Percentiles rank a stretch among this genome's conserved stretches.
phyloP scores from a whole-genome alignment of 2,797 vertebrate species.

The Mus caroli region DNA sequence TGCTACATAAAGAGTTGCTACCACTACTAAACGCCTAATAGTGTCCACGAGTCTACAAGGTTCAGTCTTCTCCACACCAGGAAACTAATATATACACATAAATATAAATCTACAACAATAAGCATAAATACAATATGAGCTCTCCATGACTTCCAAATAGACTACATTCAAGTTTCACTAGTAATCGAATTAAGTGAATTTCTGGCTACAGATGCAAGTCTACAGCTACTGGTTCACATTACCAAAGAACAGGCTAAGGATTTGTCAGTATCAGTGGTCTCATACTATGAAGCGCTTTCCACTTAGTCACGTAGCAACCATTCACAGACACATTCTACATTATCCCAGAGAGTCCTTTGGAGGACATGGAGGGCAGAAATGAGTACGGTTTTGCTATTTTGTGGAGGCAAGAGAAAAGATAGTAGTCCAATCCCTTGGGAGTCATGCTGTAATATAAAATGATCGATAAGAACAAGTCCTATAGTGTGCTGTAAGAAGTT shows the following conservation, averaged over 20 bases:
- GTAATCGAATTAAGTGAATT: not conserved
- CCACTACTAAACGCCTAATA: not conserved
- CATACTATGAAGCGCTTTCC: constrained; percentile 12
- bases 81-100: not conserved
- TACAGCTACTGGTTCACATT: not conserved
- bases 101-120: not conserved
- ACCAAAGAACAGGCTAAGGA: constrained; percentile 37
- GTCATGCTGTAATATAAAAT: not conserved
- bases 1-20: not conserved
- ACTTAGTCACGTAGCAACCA: not conserved
- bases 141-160: not conserved
- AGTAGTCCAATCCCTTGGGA: not conserved
- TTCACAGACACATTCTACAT: not conserved
- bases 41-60: not conserved
- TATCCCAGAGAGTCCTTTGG: not conserved
- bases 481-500: not conserved
- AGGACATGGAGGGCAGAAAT: not conserved
- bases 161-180: not conserved
- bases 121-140: not conserved
- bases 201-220: not conserved
- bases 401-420: not conserved
- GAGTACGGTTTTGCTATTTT: not conserved
- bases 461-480: not conserved
- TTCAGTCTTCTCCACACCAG: not conserved
- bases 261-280: not conserved